phyloP scores from a whole-genome alignment of 1,140 invertebrate genomes.

The Lithobius niger region DNA sequence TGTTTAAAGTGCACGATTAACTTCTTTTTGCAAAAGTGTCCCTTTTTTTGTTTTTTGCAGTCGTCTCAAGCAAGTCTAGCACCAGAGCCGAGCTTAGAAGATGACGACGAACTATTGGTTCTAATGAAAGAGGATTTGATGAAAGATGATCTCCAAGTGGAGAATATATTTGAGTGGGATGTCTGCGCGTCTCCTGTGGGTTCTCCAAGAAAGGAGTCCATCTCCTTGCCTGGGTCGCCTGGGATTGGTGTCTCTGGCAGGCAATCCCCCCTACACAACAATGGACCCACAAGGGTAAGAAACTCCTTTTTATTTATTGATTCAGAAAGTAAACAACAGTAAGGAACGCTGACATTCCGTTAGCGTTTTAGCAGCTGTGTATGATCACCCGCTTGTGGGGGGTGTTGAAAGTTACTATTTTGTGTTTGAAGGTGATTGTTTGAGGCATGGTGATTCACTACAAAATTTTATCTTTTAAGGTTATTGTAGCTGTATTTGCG shows the following conservation, averaged over 20 bases:
- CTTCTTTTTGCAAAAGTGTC: too few species aligned
- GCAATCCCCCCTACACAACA: constrained; percentile 45
- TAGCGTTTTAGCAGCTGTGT: too few species aligned
- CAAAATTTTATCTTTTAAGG: too few species aligned
- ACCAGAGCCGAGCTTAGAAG: constrained; percentile 43
- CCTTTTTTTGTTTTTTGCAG: constrained; percentile 36
- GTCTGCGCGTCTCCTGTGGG: constrained; percentile 43
- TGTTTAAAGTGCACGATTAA: too few species aligned
- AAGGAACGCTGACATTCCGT: too few species aligned
- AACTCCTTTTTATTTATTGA: background rate
- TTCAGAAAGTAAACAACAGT: too few species aligned
- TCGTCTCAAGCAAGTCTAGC: constrained; percentile 58
- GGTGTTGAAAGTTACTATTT: too few species aligned
- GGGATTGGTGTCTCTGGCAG: constrained; percentile 39
- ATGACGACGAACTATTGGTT: constrained; percentile 53
- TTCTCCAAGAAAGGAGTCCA: constrained; percentile 39
- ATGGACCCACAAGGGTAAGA: constrained; percentile 32
- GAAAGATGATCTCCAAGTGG: constrained; percentile 43
- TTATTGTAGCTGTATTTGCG: too few species aligned
- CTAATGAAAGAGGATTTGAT: constrained; percentile 40
- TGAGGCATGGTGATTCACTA: too few species aligned
- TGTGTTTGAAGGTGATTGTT: too few species aligned
- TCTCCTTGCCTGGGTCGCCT: constrained; percentile 40
- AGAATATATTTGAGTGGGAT: constrained; percentile 54
- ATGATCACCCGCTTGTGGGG: too few species aligned